Conservation (phyloP, 2,113 vertebrate species). For the Regulus satrapa region DNA sequence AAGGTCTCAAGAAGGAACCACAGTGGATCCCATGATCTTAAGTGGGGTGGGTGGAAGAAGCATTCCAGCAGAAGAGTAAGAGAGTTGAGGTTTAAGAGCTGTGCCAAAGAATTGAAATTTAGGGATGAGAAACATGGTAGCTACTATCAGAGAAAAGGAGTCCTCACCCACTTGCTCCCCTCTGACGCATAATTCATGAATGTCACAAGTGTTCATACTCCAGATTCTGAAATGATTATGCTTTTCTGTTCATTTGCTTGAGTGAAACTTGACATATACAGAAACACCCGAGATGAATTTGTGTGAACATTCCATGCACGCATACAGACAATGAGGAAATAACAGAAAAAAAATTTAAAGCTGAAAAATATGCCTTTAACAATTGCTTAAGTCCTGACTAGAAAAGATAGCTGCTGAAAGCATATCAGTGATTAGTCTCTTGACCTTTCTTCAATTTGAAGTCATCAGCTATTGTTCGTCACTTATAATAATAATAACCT, state of each 20-base stretch:
- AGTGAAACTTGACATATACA: background rate
- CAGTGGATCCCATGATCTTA: background rate
- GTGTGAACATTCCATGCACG: background rate
- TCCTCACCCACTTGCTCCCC: background rate
- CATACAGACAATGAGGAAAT: background rate
- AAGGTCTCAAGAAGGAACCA: background rate
- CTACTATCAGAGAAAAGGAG: background rate
- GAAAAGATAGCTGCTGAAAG: constrained; percentile 35
- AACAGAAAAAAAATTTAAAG: background rate
- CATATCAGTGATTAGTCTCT: constrained; percentile 48
- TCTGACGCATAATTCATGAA: background rate
- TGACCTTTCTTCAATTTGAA: constrained; percentile 52
- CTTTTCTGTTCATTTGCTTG: background rate
- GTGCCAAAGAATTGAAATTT: background rate
- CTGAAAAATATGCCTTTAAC: background rate
- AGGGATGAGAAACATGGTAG: background rate
- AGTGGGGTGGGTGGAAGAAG: background rate
- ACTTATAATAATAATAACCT: constrained; percentile 53
- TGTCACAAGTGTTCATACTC: background rate
- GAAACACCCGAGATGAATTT: background rate
- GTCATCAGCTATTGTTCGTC: constrained; percentile 2
- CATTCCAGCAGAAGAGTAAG: background rate
- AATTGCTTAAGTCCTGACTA: background rate
- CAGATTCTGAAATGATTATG: background rate
- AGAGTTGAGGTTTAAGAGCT: background rate